These are phyloP conservation scores for Phalera bucephala DNA, from an alignment of 2,888 invertebrate genomes.

Conservation along the genomic window DNA sequence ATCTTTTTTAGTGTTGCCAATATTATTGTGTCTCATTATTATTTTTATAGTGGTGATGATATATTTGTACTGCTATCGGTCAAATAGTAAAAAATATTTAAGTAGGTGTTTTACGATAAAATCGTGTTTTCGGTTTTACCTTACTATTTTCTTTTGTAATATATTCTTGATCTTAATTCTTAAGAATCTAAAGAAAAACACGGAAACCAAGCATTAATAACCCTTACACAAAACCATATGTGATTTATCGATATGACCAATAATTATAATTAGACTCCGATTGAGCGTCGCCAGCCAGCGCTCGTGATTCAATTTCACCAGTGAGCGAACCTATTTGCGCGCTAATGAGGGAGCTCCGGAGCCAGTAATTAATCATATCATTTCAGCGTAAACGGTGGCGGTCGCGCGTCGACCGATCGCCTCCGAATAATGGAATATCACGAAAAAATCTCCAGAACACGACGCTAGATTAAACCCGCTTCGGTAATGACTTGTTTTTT, in stretches of 20 bases:
- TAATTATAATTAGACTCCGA: conserved; percentile 73
- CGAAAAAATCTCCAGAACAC: conserved; percentile 70
- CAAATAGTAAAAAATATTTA: no score
- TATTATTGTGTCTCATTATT: conserved; percentile 1
- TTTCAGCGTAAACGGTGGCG: conserved; percentile 73
- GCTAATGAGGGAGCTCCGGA: conserved; percentile 77
- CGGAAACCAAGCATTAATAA: no score
- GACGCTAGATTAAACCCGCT: conserved; percentile 75
- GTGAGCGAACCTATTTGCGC: conserved; percentile 74
- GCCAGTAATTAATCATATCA: conserved; percentile 80
- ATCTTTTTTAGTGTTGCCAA: not conserved
- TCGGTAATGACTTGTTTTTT: conserved; percentile 82
- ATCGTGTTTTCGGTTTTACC: no score
- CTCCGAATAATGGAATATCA: conserved; percentile 71
- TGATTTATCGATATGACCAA: conserved; percentile 21
- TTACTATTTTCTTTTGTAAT: no score
- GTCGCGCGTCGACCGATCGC: conserved; percentile 67
- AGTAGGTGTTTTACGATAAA: no score
- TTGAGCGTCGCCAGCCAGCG: conserved; percentile 56
- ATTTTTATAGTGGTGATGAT: conserved; percentile 7
- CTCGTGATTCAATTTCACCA: conserved; percentile 79
- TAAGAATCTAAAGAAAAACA: no score
- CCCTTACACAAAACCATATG: not conserved
- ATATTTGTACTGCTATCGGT: no score
- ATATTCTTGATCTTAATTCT: no score